A percentile compares a stretch with the other conserved stretches of the same genome.
phyloP scores from a whole-genome alignment of 1,140 invertebrate species.

The Myzus persicae region DNA sequence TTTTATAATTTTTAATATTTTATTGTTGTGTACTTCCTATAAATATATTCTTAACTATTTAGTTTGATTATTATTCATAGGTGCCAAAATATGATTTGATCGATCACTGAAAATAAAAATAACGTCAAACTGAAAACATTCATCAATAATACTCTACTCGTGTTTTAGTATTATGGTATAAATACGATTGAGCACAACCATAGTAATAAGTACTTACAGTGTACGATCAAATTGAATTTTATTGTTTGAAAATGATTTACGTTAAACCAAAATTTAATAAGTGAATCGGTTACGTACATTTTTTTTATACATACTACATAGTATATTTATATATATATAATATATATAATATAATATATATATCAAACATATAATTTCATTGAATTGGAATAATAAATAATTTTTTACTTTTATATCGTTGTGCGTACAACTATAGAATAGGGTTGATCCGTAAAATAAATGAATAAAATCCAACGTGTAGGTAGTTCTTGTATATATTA shows the following conservation, averaged over 20 bases:
- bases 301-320: not conserved
- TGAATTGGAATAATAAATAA: not conserved
- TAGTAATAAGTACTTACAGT: not conserved
- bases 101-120: not conserved
- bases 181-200: not conserved
- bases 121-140: not conserved
- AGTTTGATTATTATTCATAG: not conserved
- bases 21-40: not conserved
- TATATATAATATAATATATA: not conserved
- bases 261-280: slow-evolving; percentile 2
- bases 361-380: not conserved
- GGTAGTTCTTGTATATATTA: not conserved
- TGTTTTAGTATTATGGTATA: not conserved
- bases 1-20: not conserved
- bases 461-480: not conserved
- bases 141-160: not conserved
- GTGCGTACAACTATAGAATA: not conserved
- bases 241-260: not conserved
- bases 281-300: not conserved
- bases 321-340: no score
- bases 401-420: slow-evolving; percentile 11
- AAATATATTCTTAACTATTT: not conserved
- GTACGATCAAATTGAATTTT: not conserved
- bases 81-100: not conserved
- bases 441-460: not conserved